These are phyloP conservation scores for Steinernema hermaphroditum DNA, from an alignment of 2,888 invertebrate species.

Conservation along the genomic window DNA sequence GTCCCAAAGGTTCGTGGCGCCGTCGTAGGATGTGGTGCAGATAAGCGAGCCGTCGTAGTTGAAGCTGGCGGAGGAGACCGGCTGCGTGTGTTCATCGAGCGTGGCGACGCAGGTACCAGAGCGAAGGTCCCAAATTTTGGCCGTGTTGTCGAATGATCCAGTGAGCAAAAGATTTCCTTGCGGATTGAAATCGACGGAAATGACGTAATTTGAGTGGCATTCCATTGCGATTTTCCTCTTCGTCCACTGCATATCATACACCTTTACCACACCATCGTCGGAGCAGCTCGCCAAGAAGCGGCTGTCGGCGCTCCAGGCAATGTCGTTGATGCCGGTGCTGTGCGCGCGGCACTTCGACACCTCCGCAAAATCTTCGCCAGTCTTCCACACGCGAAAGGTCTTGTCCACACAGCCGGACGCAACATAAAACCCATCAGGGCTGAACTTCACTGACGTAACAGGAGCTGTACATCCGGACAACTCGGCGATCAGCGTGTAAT, in stretches of 20 bases:
- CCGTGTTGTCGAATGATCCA: constrained; percentile 98
- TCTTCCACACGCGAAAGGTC: constrained; percentile 59
- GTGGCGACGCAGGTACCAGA: constrained; percentile 98
- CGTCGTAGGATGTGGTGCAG: constrained; percentile 97
- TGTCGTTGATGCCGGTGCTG: constrained; percentile 96
- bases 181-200: constrained; percentile 99
- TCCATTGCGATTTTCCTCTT: constrained; percentile 97
- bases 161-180: constrained; percentile 98
- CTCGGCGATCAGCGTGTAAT: not conserved
- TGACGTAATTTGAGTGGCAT: constrained; percentile 99
- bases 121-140: constrained; percentile 92
- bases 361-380: constrained; percentile 82
- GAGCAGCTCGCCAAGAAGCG: constrained; percentile 87
- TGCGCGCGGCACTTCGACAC: constrained; percentile 70
- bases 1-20: constrained; percentile 98
- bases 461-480: constrained; percentile 90
- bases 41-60: constrained; percentile 87
- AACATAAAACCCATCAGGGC: constrained; percentile 55
- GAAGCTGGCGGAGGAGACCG: constrained; percentile 83
- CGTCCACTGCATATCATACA: constrained; percentile 46
- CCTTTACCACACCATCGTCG: constrained; percentile 88
- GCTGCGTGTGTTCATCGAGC: constrained; percentile 97
- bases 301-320: constrained; percentile 97
- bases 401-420: constrained; percentile 63
- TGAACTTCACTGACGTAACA: constrained; percentile 77